Evolutionary conservation across 2,797 vertebrate species (phyloP), one percentile per base, ranked within the genome.

Genomic region (Lagorchestes hirsutus): DNA sequence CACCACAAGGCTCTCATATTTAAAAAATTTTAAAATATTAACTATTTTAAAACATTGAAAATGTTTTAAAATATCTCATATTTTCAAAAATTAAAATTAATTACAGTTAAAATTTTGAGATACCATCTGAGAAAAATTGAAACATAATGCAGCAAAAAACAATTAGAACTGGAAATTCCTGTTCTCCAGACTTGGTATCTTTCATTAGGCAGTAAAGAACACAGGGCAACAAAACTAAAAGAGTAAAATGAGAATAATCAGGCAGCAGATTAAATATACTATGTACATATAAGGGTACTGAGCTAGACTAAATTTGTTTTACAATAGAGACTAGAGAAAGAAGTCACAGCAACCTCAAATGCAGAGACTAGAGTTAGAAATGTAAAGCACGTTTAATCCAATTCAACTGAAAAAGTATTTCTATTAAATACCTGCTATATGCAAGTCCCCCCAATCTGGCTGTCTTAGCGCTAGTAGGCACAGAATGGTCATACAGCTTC

Each of bases 41-140:
- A n/a, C 4, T n/a, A n/a, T 74, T 67, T 62, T 34, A 62, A 62
- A 62, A 34, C 4, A 59, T 59, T 29, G 31, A 29, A 74, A 74
- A 74, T 74, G 40, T 74, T 74, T 74, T 74, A 34, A 62, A 62
- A 62, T 62, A 74, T 16, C 13, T 40, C n/a, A 46, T 46, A 93
- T 92, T 96, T 97, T 67, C 94, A 46, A 96, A 96, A 22, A 95
- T 62, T 54, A 93, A 55, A 82, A 16, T 87, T 59, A 94, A 92
- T 92, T 96, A 94, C 55, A 97, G 62, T 96, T 55, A 87, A n/a
- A 92, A 94, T 96, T 94, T 95, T 54, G 50, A 92, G 55, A 59
- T 92, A 14, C 90, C 16, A 92, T 58, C 62, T 56, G 56, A 96
- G 22, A 59, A 74, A 93, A 94, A 14, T 24, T 40, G 46, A 91